Percentiles rank a stretch among this genome's conserved stretches.
Conservation (phyloP, 2,113 vertebrate species). For the Peromyscus maniculatus region DNA sequence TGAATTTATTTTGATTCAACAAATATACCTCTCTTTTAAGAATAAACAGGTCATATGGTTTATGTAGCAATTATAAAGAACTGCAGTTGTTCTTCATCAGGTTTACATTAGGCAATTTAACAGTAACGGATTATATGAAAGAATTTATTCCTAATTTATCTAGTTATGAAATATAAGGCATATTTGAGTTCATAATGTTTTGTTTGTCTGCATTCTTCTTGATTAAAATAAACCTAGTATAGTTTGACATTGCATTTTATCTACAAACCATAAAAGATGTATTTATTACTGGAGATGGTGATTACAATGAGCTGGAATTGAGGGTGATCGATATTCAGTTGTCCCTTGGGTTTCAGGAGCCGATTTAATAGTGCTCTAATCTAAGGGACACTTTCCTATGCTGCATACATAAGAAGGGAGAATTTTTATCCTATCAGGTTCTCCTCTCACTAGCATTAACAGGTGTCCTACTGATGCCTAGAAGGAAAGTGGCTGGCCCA, state of each 20-base stretch:
- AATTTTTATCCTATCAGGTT: neutral
- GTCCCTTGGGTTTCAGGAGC: neutral
- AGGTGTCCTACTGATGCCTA: neutral
- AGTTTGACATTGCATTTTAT: constrained; percentile 32
- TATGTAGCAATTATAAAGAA: neutral
- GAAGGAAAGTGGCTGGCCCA: neutral
- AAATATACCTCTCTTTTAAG: neutral
- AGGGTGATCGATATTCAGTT: neutral
- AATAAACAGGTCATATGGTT: neutral
- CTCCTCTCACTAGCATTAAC: neutral
- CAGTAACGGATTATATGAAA: neutral
- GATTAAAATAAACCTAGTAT: constrained; percentile 14
- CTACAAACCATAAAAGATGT: neutral
- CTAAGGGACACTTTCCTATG: neutral
- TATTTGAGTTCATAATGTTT: constrained; percentile 32
- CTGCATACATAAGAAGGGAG: neutral
- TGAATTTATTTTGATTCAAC: constrained; percentile 34
- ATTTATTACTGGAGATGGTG: neutral
- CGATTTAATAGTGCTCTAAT: neutral
- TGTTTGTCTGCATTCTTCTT: constrained; percentile 32
- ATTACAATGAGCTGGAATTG: neutral
- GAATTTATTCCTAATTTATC: neutral
- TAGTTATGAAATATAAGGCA: neutral
- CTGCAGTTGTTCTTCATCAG: neutral
- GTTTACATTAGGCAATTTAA: constrained; percentile 42